Evolutionary conservation across 1,140 invertebrate species (phyloP), one percentile per base, ranked within the genome.

Genomic region (Orius insidiosus): DNA sequence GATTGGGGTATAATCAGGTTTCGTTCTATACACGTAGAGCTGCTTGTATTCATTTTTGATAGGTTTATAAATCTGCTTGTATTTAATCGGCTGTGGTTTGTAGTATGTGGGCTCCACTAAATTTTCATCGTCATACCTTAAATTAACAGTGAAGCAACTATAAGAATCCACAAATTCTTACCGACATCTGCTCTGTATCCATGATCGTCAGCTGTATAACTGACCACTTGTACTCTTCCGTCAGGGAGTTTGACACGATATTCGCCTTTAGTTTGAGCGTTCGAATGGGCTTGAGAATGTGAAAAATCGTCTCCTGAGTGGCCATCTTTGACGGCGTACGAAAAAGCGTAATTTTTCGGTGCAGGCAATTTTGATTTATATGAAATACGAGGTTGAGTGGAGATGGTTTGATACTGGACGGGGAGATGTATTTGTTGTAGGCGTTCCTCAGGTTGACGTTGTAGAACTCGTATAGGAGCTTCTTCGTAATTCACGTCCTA

Each of bases 171-270:
- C n/a, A 4, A 4, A 15, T 15, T 13, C 64, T 47, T 69, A 71
- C 56, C 65, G 59, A 71, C 68, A 33, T 71, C 63, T 1, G 69
- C 68, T 48, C 67, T 66, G 51, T 71, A 71, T 1, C 69, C 69
- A 31, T 62, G 64, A 52, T 69, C 66, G 39, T 71, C 69, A 3
- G 69, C 69, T 6, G 66, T 70, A 53, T 71, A 71, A 1, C 65
- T 68, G 0, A 70, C 68, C 8, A 74, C 69, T 55, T 75, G 72
- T 6, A 69, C 67, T 11, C 80, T 66, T 18, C 80, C 78, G 57
- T 85, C 78, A 40, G 80, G 79, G 48, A 84, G 60, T 54, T 75
- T 72, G 1, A 82, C 75, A 45, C 76, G 66, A 63, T 85, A 85
- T 58, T 83, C 77, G 18, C 80, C 80, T 35, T 70, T 71, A 1